These are phyloP conservation scores for Plutomurus gul DNA, from an alignment of 1,140 invertebrate genomes.

Conservation along the genomic window DNA sequence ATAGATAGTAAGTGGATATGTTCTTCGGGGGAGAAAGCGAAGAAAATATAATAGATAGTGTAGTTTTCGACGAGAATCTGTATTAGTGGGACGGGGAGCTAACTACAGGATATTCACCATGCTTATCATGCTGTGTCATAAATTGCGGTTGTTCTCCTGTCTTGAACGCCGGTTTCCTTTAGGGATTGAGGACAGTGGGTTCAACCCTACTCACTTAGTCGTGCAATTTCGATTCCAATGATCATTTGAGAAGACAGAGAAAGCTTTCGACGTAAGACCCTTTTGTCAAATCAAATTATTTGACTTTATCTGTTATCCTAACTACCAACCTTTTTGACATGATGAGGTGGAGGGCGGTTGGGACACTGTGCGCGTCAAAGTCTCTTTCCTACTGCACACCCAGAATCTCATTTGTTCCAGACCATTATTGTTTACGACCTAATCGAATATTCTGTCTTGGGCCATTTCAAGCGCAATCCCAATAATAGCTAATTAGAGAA, in stretches of 20 bases:
- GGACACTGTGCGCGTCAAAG: not conserved
- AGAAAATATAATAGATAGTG: not conserved
- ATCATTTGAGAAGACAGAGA: not conserved
- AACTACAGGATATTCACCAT: not conserved
- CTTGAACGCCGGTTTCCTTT: constrained; percentile 17
- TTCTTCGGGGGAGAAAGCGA: no score
- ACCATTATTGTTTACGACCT: constrained; percentile 23
- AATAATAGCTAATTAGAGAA: constrained; percentile 12
- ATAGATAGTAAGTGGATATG: no score
- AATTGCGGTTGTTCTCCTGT: constrained; percentile 23
- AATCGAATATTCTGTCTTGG: not conserved
- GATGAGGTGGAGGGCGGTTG: not conserved
- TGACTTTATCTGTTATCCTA: constrained; percentile 13
- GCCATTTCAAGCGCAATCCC: not conserved
- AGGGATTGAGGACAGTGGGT: not conserved
- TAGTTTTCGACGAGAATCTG: not conserved
- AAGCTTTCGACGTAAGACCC: not conserved
- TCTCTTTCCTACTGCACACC: not conserved
- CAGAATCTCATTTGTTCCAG: constrained; percentile 1
- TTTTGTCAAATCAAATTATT: constrained; percentile 25
- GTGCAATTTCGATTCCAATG: constrained; percentile 5
- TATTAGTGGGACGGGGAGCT: not conserved
- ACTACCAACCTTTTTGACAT: constrained; percentile 17
- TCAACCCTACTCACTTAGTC: not conserved
- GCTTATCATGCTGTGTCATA: constrained; percentile 23